These are phyloP conservation scores for Spondyliosoma cantharus DNA, from an alignment of 2,797 vertebrate species.

Conservation along the genomic window DNA sequence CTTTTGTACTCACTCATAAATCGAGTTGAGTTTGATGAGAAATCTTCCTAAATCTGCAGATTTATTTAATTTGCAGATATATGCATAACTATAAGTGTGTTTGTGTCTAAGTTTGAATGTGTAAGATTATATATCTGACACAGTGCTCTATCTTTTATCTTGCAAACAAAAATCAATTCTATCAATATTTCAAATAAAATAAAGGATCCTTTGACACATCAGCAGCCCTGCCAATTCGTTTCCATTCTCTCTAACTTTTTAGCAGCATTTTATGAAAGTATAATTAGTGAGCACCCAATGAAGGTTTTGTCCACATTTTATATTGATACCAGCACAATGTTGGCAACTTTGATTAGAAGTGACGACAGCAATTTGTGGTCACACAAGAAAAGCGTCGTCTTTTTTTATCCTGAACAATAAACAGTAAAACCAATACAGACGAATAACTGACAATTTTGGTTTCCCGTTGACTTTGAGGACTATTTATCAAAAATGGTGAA, in stretches of 20 bases:
- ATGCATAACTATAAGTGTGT: too few relatives aligned
- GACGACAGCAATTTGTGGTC: constrained; percentile 27
- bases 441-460: constrained; percentile 1
- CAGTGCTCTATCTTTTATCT: background rate
- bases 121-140: background rate
- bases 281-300: constrained; percentile 13
- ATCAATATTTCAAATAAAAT: background rate
- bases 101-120: too few relatives aligned
- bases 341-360: constrained; percentile 10
- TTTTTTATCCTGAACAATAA: background rate
- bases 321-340: constrained; percentile 2
- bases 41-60: too few relatives aligned
- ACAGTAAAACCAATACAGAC: background rate
- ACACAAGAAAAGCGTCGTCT: constrained; percentile 4
- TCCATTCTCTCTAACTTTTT: background rate
- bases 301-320: constrained; percentile 9
- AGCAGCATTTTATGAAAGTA: constrained; percentile 8
- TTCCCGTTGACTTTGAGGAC: background rate
- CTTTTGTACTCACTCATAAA: too few relatives aligned
- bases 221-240: background rate
- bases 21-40: too few relatives aligned
- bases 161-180: background rate
- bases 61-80: too few relatives aligned
- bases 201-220: background rate
- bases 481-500: background rate